Evolutionary conservation across 2,888 invertebrate species (phyloP).

Genomic region (Steinernema scapterisci): DNA sequence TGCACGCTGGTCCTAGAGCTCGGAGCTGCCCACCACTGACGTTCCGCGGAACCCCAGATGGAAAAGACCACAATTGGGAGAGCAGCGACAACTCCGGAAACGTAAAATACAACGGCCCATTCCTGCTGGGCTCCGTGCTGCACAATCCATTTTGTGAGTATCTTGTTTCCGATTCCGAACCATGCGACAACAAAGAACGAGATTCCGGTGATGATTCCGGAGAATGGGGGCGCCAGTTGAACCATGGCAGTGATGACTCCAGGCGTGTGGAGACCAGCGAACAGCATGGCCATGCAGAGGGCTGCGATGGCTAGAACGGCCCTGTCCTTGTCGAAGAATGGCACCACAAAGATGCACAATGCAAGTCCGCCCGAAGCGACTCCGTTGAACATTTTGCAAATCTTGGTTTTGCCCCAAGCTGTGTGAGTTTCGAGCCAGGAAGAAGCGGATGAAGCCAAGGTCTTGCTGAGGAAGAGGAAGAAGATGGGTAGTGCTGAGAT

Average conservation of each 20-base stretch:
- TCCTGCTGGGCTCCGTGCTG: constrained; percentile 59
- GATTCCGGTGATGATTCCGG: constrained; percentile 56
- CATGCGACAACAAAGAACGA: constrained; percentile 48
- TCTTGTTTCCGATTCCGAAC: constrained; percentile 64
- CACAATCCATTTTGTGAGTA: constrained; percentile 63
- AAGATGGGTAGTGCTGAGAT: constrained; percentile 60
- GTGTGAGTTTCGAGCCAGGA: constrained; percentile 57
- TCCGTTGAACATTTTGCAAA: constrained; percentile 65
- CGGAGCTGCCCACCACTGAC: constrained; percentile 64
- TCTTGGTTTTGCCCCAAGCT: constrained; percentile 52
- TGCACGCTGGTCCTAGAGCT: constrained; percentile 53
- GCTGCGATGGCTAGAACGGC: constrained; percentile 57
- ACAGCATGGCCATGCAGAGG: constrained; percentile 63
- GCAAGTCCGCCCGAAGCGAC: constrained; percentile 61
- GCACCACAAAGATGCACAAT: constrained; percentile 57
- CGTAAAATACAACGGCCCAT: constrained; percentile 63
- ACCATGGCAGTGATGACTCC: constrained; percentile 64
- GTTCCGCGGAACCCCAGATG: constrained; percentile 61
- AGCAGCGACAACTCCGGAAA: constrained; percentile 60
- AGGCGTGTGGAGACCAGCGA: constrained; percentile 64
- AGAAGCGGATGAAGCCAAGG: constrained; percentile 58
- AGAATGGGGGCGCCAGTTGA: constrained; percentile 63
- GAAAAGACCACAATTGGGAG: constrained; percentile 60
- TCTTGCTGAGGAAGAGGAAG: constrained; percentile 62
- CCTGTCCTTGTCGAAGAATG: constrained; percentile 58